A percentile compares a stretch with the other conserved stretches of the same genome.
phyloP scores from a whole-genome alignment of 2,888 invertebrate genomes.

The Eilema griseolum region DNA sequence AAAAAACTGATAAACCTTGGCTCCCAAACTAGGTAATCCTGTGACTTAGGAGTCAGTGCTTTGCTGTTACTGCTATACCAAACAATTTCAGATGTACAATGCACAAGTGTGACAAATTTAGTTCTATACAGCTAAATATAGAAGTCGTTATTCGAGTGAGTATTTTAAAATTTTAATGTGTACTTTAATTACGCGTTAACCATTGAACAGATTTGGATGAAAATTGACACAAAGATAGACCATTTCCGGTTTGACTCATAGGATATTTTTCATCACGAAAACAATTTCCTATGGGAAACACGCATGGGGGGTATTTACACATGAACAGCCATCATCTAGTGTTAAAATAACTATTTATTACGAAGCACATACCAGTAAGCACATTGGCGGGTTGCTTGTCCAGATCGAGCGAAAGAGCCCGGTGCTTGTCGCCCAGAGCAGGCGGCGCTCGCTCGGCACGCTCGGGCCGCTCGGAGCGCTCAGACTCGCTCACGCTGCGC shows the following conservation, averaged over 20 bases:
- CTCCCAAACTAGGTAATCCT: too few relatives aligned
- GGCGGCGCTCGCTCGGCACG: slow-evolving; percentile 66
- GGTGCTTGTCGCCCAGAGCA: slow-evolving; percentile 84
- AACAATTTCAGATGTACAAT: too few relatives aligned
- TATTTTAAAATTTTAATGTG: too few relatives aligned
- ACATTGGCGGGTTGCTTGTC: slow-evolving; percentile 85
- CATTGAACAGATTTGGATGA: too few relatives aligned
- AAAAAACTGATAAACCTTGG: too few relatives aligned
- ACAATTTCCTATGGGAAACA: too few relatives aligned
- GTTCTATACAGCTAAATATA: too few relatives aligned
- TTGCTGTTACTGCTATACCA: too few relatives aligned
- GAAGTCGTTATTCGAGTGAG: not conserved
- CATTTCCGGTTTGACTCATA: not conserved
- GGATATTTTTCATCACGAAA: too few relatives aligned
- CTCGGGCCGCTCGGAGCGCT: slow-evolving; percentile 70
- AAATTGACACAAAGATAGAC: not conserved
- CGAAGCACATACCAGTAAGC: slow-evolving; percentile 59
- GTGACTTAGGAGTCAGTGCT: too few relatives aligned
- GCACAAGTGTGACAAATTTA: too few relatives aligned
- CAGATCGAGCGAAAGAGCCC: slow-evolving; percentile 90
- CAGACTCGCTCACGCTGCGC: slow-evolving; percentile 86
- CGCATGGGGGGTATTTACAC: not conserved
- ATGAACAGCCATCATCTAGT: not conserved
- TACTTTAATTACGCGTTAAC: too few relatives aligned
- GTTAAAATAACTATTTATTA: not conserved